Evolutionary conservation across 2,888 invertebrate genomes (phyloP).

Genomic region (Malacosoma neustria): DNA sequence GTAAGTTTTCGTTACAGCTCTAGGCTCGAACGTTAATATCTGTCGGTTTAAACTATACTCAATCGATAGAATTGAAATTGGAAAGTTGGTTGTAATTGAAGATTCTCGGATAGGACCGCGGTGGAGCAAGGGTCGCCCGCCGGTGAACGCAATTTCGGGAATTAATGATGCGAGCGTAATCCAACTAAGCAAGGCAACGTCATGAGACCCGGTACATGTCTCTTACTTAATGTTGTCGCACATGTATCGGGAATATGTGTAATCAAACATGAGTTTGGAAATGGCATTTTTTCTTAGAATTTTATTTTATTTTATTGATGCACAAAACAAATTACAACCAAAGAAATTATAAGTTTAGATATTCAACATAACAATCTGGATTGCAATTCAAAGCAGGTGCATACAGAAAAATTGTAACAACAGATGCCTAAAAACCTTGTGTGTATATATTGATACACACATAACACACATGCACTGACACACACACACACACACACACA

Average conservation of each 20-base stretch:
- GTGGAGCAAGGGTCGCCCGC: conserved; percentile 21
- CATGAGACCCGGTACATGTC: conserved; percentile 40
- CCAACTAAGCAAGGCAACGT: conserved; percentile 58
- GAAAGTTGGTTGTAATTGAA: conserved; percentile 64
- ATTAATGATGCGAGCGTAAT: conserved; percentile 69
- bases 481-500: too few species aligned
- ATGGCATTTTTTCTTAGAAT: not conserved
- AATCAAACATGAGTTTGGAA: not conserved
- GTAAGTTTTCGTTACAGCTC: not conserved
- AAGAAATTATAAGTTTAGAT: too few species aligned
- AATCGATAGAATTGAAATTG: conserved; percentile 54
- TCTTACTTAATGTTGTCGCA: conserved; percentile 44
- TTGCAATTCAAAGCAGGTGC: too few species aligned
- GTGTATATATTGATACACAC: too few species aligned
- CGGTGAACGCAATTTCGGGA: conserved; percentile 61
- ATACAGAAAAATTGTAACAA: too few species aligned
- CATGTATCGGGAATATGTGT: conserved; percentile 10
- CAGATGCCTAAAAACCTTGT: too few species aligned
- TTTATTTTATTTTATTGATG: not conserved
- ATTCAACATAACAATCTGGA: too few species aligned
- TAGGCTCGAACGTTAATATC: conserved; percentile 14
- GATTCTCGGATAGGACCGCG: conserved; percentile 34
- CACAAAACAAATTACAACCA: too few species aligned
- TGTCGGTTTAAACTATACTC: conserved; percentile 24
- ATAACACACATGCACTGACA: too few species aligned